A percentile compares a stretch with the other conserved stretches of the same genome.
Evolutionary conservation across 2,797 vertebrate genomes (phyloP).

Genomic region (Sylvia borin): DNA sequence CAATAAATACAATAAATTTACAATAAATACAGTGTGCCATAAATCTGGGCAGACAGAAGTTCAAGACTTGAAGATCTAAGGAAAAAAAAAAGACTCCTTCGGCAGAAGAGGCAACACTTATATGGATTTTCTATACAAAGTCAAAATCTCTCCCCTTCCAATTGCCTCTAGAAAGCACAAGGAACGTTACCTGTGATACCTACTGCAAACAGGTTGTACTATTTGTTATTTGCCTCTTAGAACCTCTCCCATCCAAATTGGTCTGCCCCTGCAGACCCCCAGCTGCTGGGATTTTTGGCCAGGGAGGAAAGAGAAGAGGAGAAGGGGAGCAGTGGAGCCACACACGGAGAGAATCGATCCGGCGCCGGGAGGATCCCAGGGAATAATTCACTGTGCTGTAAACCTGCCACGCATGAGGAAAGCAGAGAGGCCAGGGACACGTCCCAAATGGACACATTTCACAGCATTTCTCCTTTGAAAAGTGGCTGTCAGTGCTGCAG

Average conservation of each 20-base stretch:
- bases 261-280: background rate
- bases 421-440: background rate
- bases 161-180: background rate
- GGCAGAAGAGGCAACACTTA: background rate
- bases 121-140: background rate
- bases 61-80: background rate
- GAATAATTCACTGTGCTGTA: background rate
- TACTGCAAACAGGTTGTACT: background rate
- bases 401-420: background rate
- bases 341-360: fast-evolving
- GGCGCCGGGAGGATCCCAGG: fast-evolving
- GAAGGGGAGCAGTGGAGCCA: background rate
- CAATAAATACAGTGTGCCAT: background rate
- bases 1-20: slow-evolving; percentile 5
- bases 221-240: background rate
- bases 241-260: background rate
- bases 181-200: fast-evolving
- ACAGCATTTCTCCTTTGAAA: slow-evolving; percentile 11
- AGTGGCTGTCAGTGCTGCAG: background rate
- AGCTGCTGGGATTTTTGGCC: background rate
- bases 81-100: background rate
- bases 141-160: background rate
- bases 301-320: background rate
- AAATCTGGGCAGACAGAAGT: background rate
- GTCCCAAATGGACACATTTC: background rate